A percentile compares a stretch with the other conserved stretches of the same genome.
These are phyloP conservation scores for Siniperca knerii DNA, from an alignment of 2,113 vertebrate genomes.

Conservation along the genomic window DNA sequence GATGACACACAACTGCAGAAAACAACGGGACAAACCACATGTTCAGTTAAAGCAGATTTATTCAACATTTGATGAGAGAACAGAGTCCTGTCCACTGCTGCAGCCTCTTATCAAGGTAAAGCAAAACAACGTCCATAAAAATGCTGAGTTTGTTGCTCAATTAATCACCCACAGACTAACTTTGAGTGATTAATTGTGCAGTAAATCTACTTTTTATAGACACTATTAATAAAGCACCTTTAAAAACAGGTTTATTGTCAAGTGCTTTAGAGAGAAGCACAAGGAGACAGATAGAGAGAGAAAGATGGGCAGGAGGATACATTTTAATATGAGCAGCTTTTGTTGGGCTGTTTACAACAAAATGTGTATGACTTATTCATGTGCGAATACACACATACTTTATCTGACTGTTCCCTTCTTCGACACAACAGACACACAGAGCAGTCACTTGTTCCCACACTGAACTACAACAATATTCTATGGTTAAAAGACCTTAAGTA, in stretches of 20 bases:
- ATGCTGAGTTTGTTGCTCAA: constrained; percentile 44
- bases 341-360: constrained; percentile 46
- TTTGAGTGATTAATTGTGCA: constrained; percentile 59
- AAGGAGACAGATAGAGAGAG: constrained; percentile 15
- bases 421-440: background rate
- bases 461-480: constrained; percentile 37
- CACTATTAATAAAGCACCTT: constrained; percentile 52
- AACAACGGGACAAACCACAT: constrained; percentile 49
- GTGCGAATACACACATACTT: constrained; percentile 1
- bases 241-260: constrained; percentile 51
- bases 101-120: constrained; percentile 30
- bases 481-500: constrained; percentile 40
- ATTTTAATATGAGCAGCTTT: constrained; percentile 31
- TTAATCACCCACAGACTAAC: constrained; percentile 52
- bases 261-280: constrained; percentile 15
- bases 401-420: constrained; percentile 5
- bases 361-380: constrained; percentile 17
- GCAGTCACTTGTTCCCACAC: constrained; percentile 44
- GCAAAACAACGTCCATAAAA: constrained; percentile 44
- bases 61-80: constrained; percentile 12
- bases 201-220: constrained; percentile 63
- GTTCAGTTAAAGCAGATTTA: constrained; percentile 26
- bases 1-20: constrained; percentile 96
- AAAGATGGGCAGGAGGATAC: constrained; percentile 19
- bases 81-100: background rate